Evolutionary conservation across 2,888 invertebrate species (phyloP).

Genomic region (Diachrysia chrysitis): DNA sequence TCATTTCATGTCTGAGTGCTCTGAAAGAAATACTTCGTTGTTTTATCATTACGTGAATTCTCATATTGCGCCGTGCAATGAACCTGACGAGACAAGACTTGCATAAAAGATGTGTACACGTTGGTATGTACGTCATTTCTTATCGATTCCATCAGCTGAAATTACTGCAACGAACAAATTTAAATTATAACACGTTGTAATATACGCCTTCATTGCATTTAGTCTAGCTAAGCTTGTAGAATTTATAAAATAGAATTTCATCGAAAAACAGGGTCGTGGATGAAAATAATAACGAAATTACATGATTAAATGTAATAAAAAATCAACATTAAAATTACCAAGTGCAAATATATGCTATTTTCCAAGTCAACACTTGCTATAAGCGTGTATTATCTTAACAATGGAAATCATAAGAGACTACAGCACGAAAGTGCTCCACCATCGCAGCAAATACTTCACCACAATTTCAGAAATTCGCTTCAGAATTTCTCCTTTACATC

Average conservation of each 20-base stretch:
- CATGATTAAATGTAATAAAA: no score
- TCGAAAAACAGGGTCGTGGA: no score
- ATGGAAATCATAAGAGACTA: background rate
- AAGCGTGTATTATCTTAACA: no score
- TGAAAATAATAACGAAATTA: no score
- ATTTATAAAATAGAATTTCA: no score
- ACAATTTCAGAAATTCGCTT: background rate
- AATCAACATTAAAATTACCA: no score
- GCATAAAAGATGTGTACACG: slow-evolving; percentile 1
- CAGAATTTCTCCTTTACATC: background rate
- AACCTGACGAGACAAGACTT: background rate
- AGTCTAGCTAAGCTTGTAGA: no score
- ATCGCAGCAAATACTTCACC: background rate
- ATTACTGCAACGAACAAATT: background rate
- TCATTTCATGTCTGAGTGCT: background rate
- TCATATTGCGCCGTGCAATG: background rate
- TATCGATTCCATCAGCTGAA: background rate
- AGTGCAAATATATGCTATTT: no score
- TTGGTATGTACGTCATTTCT: background rate
- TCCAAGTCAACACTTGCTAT: no score
- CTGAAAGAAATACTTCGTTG: background rate
- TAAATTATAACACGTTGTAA: no score
- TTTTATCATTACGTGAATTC: background rate
- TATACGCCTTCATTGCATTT: no score
- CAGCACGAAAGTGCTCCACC: background rate